Base-by-base conservation (phyloP, 1,140 invertebrate species). In the Zaprionus vittiger region DNA sequence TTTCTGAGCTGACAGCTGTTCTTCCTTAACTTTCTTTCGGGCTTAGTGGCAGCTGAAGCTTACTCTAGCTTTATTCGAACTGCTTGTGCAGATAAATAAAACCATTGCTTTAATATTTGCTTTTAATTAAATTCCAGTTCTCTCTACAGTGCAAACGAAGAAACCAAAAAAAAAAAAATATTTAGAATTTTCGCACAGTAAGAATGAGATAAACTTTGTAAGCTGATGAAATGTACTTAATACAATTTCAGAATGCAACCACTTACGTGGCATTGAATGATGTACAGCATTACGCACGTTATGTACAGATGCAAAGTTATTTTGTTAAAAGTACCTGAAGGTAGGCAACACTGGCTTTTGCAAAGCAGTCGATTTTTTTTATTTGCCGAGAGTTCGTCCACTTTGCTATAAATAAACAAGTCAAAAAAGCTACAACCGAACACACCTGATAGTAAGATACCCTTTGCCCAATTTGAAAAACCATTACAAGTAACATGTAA, bases 241-340 rank as follows among this genome's bases (percentile, higher is more conserved):
- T 89, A 79, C 84, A 89, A 89, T 89, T 89, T 84, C 89, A 89
- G 80, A 89, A 84, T 89, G 84, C 78, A 89, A 76, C 84, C 84
- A 87, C 83, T 87, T 87, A 73, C 38, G 15, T 41, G 83, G 77
- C 65, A 31, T 55, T 34, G 55, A 41, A n/a, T 41, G 17, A 41
- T 81, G 74, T 80, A 11, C 31, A 34, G 31, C 31, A 34, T 11
- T 34, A 11, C 31, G 31, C 9, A 34, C 31, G 9, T 34, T 34
- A 34, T 34, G 31, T 34, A 34, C 31, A 34, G 31, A 11, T 34
- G 31, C 9, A 34, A 34, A 34, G 31, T 34, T 34, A 34, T 34
- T 34, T 34, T 34, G 31, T 4, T 15, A 15, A 7, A n/a, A n/a
- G 14, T 41, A n/a, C 38, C 15, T 41, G 15, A 41, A 41, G 38